Base-by-base conservation (phyloP, 1,140 invertebrate species). In the Rhynchophorus ferrugineus region DNA sequence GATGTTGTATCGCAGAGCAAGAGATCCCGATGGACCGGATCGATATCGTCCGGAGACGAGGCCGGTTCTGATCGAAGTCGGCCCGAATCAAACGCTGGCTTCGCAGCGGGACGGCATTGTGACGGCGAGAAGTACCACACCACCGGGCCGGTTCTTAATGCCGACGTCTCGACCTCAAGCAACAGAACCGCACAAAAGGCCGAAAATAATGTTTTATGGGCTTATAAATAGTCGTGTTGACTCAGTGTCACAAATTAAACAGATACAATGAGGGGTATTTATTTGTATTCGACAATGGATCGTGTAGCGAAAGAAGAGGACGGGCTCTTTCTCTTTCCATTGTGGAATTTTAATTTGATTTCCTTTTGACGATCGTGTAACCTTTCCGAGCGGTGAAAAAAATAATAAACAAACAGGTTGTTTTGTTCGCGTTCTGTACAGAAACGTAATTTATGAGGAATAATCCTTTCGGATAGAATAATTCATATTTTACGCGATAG, bases 161-260 rank as follows among this genome's bases (percentile, higher is more conserved):
- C 52, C 44, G 39, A 41, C 49, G 45, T 42, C 44, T 47, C 53
- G 44, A 34, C 44, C 53, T 48, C 52, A 44, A 48, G 18, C 16
- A 22, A 53, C n/a, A 45, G 22, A 53, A 13, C 44, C 42, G 21
- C 49, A 20, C 35, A 9, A 48, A 45, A 47, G 18, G 24, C 45
- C 44, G 24, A 43, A 43, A 54, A 48, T 47, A 48, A 47, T 48
- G 44, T 54, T 48, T 54, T 54, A 54, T 35, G 45, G 41, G 29
- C 52, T 47, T 54, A 48, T 54, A 54, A 54, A 54, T 54, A 54
- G 52, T 54, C 44, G 29, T 54, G 52, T 54, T 54, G 52, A 54
- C 52, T 48, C 45, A 38, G 14, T 41, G 38, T 41, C 38, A 41
- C 38, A 41, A 41, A 41, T 41, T 41, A 41, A 41, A 41, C 38